Evolutionary conservation across 1,140 invertebrate species (phyloP), one percentile per base, ranked within the genome.

Genomic region (Calliopsis andreniformis): DNA sequence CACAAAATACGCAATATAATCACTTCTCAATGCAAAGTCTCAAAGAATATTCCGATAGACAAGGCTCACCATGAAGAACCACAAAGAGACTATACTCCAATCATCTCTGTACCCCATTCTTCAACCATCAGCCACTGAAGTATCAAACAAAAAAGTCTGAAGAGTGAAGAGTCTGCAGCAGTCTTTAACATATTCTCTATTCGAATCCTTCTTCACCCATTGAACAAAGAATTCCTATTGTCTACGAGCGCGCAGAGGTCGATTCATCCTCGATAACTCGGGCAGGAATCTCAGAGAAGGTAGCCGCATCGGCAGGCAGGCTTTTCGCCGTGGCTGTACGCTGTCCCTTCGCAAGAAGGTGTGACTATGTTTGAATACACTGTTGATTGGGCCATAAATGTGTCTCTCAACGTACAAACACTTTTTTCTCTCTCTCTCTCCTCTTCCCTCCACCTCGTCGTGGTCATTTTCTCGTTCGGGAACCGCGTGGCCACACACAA

Each of bases 331-430:
- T 68, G 80, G 71, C 86, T 87, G 76, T 84, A 86, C 78, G 42
- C 79, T 66, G 77, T 82, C 66, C 81, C 81, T 75, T 72, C 30
- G 77, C 76, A 80, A 79, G 80, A 86, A 91, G 90, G 90, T 91
- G 91, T 88, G 91, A 91, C 90, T 87, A 86, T 87, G 88, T 85
- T 89, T 92, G 91, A 92, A 92, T 92, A 87, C 89, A 86, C 80
- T 89, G 90, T 90, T 92, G 91, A 92, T 92, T 92, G 90, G 90
- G 86, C 85, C 87, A 90, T 90, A 91, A 92, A 92, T 88, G 89
- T 91, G 89, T 91, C 89, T 90, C 88, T 87, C 83, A 68, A 81
- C 78, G 79, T 76, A 81, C 78, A 86, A 83, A 85, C 80, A 85
- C 75, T 85, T 83, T 78, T 78, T 84, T 81, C 75, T 77, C 83